phyloP scores from a whole-genome alignment of 1,140 invertebrate species.

The Lamellibrachia luymesi region DNA sequence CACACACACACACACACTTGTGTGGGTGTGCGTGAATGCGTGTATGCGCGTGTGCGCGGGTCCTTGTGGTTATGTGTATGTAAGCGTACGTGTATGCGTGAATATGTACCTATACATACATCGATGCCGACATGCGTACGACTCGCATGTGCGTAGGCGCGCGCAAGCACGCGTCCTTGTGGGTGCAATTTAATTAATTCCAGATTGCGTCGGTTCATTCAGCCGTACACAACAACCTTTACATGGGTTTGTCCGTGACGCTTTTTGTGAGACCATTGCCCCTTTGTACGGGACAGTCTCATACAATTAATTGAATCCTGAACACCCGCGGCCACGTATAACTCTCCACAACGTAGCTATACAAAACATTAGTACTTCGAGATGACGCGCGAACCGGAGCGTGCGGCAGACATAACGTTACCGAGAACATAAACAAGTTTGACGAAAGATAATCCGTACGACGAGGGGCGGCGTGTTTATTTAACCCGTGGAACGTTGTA shows the following conservation, averaged over 20 bases:
- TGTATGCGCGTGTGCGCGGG: too few species aligned
- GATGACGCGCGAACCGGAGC: neutral
- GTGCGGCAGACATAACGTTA: neutral
- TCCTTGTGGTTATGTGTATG: neutral
- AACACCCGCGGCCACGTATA: neutral
- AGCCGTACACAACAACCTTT: neutral
- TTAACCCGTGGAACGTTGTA: neutral
- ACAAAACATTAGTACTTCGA: neutral
- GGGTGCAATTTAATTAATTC: neutral
- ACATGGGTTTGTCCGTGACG: neutral
- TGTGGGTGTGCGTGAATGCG: neutral
- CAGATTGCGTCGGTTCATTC: neutral
- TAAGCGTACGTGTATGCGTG: neutral
- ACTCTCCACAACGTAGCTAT: neutral
- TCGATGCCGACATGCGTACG: neutral
- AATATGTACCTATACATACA: neutral
- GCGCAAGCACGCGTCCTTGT: neutral
- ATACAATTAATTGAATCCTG: neutral
- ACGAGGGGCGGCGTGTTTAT: neutral
- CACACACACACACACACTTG: too few species aligned
- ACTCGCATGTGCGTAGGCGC: neutral
- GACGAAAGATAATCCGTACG: neutral
- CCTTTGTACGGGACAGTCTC: neutral
- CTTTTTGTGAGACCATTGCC: neutral
- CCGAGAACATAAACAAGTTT: neutral